These are phyloP conservation scores for Florisuga fusca DNA, from an alignment of 2,797 vertebrate genomes.

Conservation along the genomic window DNA sequence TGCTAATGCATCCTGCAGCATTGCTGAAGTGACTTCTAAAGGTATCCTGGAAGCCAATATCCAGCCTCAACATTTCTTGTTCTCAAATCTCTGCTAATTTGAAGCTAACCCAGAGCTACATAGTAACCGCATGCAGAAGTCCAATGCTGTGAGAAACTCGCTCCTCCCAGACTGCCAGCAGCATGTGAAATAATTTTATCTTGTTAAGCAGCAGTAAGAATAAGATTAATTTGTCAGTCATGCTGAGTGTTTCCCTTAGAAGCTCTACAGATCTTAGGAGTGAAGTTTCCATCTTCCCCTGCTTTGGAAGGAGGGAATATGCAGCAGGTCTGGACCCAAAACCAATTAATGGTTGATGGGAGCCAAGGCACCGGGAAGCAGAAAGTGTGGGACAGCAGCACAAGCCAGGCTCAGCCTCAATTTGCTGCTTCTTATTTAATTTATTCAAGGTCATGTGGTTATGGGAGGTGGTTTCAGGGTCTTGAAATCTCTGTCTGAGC, in stretches of 20 bases:
- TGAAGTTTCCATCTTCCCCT: background rate
- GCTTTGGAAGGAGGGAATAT: background rate
- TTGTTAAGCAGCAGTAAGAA: conserved; percentile 13
- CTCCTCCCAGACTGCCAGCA: background rate
- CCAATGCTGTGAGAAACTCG: background rate
- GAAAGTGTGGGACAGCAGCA: background rate
- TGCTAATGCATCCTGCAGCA: background rate
- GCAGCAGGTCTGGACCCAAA: background rate
- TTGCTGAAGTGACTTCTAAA: background rate
- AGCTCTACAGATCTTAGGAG: background rate
- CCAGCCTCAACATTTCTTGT: background rate
- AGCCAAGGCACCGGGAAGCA: background rate
- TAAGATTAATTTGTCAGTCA: conserved; percentile 5
- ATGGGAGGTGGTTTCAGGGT: background rate
- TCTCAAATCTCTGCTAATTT: background rate
- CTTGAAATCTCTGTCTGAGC: background rate
- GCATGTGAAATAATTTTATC: background rate
- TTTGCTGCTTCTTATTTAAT: background rate
- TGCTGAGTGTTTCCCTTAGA: conserved; percentile 4
- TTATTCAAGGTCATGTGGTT: background rate
- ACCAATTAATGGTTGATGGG: background rate
- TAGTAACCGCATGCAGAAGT: background rate
- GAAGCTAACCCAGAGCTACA: background rate
- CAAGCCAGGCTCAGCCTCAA: background rate
- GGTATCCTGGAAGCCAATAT: background rate